phyloP scores from a whole-genome alignment of 2,113 vertebrate genomes.

The Peromyscus polionotus region DNA sequence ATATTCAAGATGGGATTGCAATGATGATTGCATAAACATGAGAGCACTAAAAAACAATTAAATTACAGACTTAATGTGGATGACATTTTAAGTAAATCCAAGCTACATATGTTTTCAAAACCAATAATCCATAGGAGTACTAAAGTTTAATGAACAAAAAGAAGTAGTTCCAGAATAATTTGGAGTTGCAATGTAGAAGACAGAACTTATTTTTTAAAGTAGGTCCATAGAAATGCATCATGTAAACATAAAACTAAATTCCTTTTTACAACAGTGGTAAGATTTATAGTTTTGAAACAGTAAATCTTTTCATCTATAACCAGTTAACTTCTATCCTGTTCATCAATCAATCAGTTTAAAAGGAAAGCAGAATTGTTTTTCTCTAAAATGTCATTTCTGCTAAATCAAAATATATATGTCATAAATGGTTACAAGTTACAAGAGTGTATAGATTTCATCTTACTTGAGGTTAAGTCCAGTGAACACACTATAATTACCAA shows the following conservation, averaged over 20 bases:
- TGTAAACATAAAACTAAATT: not conserved
- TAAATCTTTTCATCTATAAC: not conserved
- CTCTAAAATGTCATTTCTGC: not conserved
- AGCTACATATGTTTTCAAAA: not conserved
- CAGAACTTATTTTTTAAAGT: not conserved
- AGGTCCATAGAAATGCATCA: not conserved
- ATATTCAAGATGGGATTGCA: not conserved
- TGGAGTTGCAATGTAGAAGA: not conserved
- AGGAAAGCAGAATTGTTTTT: constrained; percentile 11
- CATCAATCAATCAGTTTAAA: not conserved
- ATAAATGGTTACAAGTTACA: not conserved
- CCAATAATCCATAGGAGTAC: not conserved
- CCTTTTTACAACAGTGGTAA: not conserved
- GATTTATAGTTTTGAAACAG: not conserved
- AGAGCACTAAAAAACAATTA: not conserved
- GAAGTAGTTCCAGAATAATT: not conserved
- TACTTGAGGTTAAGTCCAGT: not conserved
- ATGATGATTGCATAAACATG: not conserved
- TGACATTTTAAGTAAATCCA: not conserved
- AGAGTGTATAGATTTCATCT: not conserved
- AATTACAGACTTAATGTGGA: not conserved
- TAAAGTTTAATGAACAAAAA: not conserved
- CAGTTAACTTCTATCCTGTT: not conserved
- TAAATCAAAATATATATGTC: not conserved
- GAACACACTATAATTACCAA: not conserved